Evolutionary conservation across 2,888 invertebrate genomes (phyloP).

Genomic region (Mallateleia sp.): DNA sequence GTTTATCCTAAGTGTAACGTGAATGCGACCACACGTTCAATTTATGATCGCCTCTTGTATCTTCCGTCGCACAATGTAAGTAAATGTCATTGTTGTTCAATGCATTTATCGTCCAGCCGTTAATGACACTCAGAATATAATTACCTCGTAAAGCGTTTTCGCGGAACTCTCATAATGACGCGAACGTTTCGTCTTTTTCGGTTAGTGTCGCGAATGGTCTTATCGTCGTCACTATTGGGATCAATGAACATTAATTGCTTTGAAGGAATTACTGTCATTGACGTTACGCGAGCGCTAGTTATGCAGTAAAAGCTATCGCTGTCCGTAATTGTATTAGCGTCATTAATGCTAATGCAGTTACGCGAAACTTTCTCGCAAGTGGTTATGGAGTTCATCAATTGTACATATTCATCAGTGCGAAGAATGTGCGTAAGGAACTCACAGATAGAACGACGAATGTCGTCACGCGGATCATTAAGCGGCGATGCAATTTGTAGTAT

Average conservation of each 20-base stretch:
- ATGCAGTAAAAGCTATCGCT: conserved; percentile 9
- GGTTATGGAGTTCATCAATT: conserved; percentile 25
- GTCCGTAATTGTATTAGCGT: conserved; percentile 9
- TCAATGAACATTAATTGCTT: conserved; percentile 17
- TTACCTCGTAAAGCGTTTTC: not conserved
- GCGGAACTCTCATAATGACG: not conserved
- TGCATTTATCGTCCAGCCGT: not conserved
- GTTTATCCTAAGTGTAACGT: conserved; percentile 8
- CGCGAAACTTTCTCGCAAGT: conserved; percentile 31
- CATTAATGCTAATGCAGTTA: conserved; percentile 37
- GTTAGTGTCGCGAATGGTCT: not conserved
- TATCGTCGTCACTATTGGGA: not conserved
- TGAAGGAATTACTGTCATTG: not conserved
- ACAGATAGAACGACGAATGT: not conserved
- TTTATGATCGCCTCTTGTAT: conserved; percentile 4
- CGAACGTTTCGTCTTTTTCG: not conserved
- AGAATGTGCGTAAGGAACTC: conserved; percentile 1
- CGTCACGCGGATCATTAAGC: not conserved
- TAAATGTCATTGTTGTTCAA: not conserved
- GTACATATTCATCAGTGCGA: conserved; percentile 16
- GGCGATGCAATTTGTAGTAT: not conserved
- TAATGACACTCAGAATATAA: conserved; percentile 1
- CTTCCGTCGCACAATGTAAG: not conserved
- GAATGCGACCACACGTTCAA: not conserved
- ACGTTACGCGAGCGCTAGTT: not conserved